These are phyloP conservation scores for Gasteruption jaculator DNA, from an alignment of 2,888 invertebrate genomes.

Conservation along the genomic window DNA sequence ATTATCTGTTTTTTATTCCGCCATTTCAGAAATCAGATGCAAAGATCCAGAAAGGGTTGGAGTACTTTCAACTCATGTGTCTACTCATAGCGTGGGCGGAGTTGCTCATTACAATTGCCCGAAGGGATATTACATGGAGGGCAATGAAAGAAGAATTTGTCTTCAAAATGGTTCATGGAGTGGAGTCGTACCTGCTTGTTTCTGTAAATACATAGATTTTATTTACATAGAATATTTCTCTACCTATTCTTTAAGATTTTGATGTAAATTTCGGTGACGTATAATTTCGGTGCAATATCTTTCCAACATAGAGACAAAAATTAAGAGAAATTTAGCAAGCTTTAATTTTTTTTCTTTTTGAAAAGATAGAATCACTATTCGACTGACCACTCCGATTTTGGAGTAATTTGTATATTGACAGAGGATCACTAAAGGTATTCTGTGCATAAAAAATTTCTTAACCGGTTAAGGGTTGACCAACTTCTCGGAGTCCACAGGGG, in stretches of 20 bases:
- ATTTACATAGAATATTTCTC: constrained; percentile 3
- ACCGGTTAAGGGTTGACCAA: too few relatives aligned
- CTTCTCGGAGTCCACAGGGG: too few relatives aligned
- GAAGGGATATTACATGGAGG: constrained; percentile 74
- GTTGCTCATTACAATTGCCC: constrained; percentile 78
- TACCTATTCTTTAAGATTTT: constrained; percentile 1
- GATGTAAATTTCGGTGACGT: constrained; percentile 1
- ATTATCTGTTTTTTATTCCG: too few relatives aligned
- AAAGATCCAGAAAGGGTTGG: constrained; percentile 62
- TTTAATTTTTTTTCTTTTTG: constrained; percentile 7
- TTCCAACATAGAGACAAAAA: too few relatives aligned
- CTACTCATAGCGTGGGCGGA: constrained; percentile 72
- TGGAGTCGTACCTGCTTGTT: constrained; percentile 73
- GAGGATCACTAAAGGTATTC: too few relatives aligned
- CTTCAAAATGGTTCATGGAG: constrained; percentile 77
- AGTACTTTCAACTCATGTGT: constrained; percentile 56
- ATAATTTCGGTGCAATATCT: background rate
- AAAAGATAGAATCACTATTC: too few relatives aligned
- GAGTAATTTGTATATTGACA: too few relatives aligned
- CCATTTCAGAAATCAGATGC: constrained; percentile 80
- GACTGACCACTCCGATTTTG: too few relatives aligned
- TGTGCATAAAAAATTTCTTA: too few relatives aligned
- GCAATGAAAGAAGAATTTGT: constrained; percentile 75
- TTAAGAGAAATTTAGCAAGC: background rate
- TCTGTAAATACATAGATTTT: constrained; percentile 60